A percentile compares a stretch with the other conserved stretches of the same genome.
phyloP scores from a whole-genome alignment of 2,113 vertebrate species.

The Equus przewalskii region DNA sequence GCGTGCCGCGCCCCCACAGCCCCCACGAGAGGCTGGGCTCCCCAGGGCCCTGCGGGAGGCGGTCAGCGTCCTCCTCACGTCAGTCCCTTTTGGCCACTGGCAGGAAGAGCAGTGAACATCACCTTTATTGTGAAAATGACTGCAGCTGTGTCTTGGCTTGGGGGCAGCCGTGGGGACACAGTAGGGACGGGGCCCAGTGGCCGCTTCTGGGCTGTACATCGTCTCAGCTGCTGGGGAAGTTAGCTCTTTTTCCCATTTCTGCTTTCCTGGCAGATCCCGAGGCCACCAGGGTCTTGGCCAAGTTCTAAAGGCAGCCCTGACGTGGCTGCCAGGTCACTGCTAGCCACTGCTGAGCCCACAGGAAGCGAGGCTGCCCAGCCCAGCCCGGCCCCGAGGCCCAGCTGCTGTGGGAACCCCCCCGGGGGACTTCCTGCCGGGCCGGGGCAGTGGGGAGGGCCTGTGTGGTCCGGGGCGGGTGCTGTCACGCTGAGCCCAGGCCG shows the following conservation, averaged over 20 bases:
- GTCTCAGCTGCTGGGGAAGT: neutral
- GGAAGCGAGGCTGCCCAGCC: slow-evolving; percentile 51
- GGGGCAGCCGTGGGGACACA: neutral
- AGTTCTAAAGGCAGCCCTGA: neutral
- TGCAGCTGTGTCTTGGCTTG: neutral
- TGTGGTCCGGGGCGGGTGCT: neutral
- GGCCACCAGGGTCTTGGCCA: neutral
- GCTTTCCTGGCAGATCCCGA: slow-evolving; percentile 5
- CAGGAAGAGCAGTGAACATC: neutral
- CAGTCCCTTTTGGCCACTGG: neutral
- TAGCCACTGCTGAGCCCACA: neutral
- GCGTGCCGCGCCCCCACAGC: rapidly evolving
- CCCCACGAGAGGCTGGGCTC: neutral
- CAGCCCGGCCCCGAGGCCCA: neutral
- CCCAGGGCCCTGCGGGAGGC: neutral
- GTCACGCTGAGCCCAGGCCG: neutral
- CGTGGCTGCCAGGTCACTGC: neutral
- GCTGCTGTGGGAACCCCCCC: neutral
- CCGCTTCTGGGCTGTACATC: neutral
- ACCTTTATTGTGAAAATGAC: neutral
- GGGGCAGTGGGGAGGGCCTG: neutral
- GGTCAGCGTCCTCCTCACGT: neutral
- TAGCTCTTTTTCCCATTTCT: slow-evolving; percentile 37
- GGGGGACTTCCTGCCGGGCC: neutral
- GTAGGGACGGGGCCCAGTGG: neutral